Conservation (phyloP, 1,140 invertebrate genomes). For the Caenorhabditis brenneri region DNA sequence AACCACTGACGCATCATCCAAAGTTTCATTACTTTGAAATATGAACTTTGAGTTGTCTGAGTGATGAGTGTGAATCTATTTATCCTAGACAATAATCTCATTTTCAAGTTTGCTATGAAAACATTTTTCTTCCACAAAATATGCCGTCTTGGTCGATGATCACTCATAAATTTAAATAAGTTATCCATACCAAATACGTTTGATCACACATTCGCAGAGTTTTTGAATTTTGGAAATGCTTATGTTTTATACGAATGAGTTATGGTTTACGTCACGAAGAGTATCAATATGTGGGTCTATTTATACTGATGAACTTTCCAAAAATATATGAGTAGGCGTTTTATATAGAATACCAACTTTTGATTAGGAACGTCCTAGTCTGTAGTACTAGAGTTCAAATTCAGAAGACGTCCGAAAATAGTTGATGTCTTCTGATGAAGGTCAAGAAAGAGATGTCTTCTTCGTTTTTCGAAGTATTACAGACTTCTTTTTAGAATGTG, state of each 20-base stretch:
- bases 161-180: neutral
- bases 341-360: neutral
- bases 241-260: neutral
- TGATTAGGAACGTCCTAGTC: neutral
- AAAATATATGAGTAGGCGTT: neutral
- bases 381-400: neutral
- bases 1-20: neutral
- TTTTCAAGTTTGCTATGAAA: neutral
- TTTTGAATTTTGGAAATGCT: neutral
- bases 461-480: too few relatives aligned
- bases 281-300: neutral
- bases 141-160: neutral
- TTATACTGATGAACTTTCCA: neutral
- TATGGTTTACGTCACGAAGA: neutral
- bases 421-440: too few relatives aligned
- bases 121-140: neutral
- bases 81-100: neutral
- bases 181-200: neutral
- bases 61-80: neutral
- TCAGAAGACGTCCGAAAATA: too few relatives aligned
- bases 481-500: too few relatives aligned
- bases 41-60: neutral
- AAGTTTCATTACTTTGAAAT: neutral
- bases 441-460: too few relatives aligned
- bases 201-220: too few relatives aligned